phyloP scores from a whole-genome alignment of 2,797 vertebrate species.

The Megaceryle alcyon region DNA sequence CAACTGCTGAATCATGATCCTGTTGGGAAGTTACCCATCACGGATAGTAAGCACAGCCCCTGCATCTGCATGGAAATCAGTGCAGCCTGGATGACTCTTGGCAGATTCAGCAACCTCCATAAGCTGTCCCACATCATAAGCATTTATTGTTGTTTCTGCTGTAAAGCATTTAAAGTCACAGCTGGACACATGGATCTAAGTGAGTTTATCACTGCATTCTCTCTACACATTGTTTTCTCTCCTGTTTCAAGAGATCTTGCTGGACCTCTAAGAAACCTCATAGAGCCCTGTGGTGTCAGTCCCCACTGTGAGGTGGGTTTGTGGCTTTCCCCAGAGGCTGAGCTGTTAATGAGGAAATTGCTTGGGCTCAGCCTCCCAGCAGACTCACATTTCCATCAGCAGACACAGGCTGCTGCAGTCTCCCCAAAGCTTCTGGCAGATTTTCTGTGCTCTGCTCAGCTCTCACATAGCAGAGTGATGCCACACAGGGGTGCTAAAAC shows the following conservation, averaged over 20 bases:
- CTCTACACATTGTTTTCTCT: background rate
- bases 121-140: background rate
- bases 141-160: background rate
- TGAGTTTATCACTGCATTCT: background rate
- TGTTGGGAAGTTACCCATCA: background rate
- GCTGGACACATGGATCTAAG: background rate
- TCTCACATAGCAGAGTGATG: slow-evolving; percentile 71
- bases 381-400: slow-evolving; percentile 24
- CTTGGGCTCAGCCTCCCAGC: background rate
- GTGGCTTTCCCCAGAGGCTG: background rate
- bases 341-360: background rate
- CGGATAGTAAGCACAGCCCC: background rate
- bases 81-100: background rate
- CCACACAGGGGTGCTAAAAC: slow-evolving; percentile 92
- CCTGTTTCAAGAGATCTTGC: background rate
- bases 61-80: background rate
- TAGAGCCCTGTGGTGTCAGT: background rate
- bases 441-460: slow-evolving; percentile 69
- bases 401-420: background rate
- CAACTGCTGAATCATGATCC: background rate
- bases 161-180: background rate
- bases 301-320: background rate
- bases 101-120: background rate
- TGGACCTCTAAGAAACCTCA: background rate
- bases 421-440: background rate